Conservation (phyloP, 2,113 vertebrate species). For the Pantherophis guttatus region DNA sequence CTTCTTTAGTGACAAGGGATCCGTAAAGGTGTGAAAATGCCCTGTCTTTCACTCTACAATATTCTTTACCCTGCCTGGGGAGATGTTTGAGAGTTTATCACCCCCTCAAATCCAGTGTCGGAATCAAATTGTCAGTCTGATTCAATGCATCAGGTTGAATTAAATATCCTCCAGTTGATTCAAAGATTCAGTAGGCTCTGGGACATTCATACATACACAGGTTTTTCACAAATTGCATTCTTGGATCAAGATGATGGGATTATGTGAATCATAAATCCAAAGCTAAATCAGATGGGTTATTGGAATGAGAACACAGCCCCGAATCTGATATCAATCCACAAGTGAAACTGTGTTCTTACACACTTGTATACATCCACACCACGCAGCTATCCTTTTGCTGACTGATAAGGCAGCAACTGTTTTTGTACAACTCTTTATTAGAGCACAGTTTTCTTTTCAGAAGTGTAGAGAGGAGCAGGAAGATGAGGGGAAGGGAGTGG, state of each 20-base stretch:
- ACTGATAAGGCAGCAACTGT: background rate
- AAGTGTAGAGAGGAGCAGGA: background rate
- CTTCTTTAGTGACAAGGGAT: background rate
- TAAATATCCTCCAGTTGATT: background rate
- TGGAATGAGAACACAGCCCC: background rate
- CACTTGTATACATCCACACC: background rate
- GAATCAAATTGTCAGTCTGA: background rate
- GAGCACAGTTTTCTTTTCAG: background rate
- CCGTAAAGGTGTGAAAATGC: background rate
- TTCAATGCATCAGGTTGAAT: background rate
- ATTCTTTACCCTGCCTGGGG: background rate
- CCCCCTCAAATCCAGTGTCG: background rate
- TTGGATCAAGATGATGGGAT: background rate
- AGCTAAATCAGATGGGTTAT: background rate
- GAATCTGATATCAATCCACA: background rate
- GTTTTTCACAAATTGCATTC: background rate
- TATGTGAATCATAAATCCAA: background rate
- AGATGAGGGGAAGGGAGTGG: background rate
- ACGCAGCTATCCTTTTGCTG: background rate
- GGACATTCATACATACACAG: background rate
- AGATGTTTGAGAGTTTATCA: background rate
- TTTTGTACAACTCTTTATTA: background rate
- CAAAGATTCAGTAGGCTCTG: background rate
- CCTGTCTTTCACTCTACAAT: background rate
- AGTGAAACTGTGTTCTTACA: background rate